Base-by-base conservation (phyloP, 2,113 vertebrate genomes). In the Aspidoscelis tigris region DNA sequence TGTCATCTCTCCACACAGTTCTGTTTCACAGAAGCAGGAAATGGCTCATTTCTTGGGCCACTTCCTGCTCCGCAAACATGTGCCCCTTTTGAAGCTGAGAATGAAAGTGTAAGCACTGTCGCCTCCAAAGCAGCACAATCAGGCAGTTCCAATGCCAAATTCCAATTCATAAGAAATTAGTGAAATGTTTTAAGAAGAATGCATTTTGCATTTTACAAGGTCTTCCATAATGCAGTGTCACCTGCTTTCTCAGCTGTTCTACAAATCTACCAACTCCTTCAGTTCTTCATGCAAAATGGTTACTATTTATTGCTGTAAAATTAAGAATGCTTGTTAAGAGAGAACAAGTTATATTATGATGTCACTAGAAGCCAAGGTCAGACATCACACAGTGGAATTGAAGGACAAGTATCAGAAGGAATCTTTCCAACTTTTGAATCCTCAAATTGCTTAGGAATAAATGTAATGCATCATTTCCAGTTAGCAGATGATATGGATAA, bases 391-490 rank as follows among this genome's bases (percentile, higher is more conserved):
- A 65, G 65, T 43, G 78, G 9, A 12, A 75, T 22, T 84, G 80
- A 2, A 33, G n/a, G 1, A 14, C 53, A 5, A 22, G n/a, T 78
- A 53, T 39, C 65, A 58, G 20, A 78, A 14, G 18, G 50, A 81
- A n/a, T 12, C 18, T 1, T 74, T 50, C 55, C 76, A 75, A 24
- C 1, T 20, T 83, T 75, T 83, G 66, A 82, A 74, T 74, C 84
- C 47, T 66, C 3, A 18, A 84, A 78, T 61, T 61, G 5, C 20
- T 66, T 24, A 43, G 18, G 55, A 82, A 88, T 90, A 91, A 93
- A 92, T 89, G 86, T 82, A 89, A 89, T 83, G 88, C 84, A 4
- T 77, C 76, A 41, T 84, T 88, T 89, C 53, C 58, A 87, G 75
- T 50, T 80, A 61, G 66, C 44, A 41, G 79, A 26, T 85, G 20